Evolutionary conservation across 2,888 invertebrate genomes (phyloP).

Genomic region (Ernsta delagoae): DNA sequence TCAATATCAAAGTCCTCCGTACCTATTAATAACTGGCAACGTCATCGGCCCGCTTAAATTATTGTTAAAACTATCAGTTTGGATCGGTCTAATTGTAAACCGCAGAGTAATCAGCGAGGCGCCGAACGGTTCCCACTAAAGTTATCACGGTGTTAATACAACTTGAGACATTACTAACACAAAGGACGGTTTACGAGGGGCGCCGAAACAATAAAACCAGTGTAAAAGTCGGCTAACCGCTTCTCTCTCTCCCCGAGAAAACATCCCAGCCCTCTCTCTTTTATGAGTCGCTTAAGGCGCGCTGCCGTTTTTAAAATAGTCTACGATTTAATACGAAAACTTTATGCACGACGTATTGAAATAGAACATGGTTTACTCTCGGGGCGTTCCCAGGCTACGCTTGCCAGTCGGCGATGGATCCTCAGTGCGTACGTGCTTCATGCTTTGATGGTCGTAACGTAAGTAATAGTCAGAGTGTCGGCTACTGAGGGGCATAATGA

Average conservation of each 20-base stretch:
- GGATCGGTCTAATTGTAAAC: slow-evolving; percentile 66
- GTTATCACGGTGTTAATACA: slow-evolving; percentile 77
- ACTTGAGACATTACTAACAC: slow-evolving; percentile 76
- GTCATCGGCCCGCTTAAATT: slow-evolving; percentile 73
- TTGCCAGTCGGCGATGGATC: slow-evolving; percentile 5
- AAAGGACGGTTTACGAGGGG: slow-evolving; percentile 75
- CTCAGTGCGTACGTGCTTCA: slow-evolving; percentile 57
- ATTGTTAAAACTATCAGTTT: slow-evolving; percentile 72
- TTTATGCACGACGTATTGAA: slow-evolving; percentile 57
- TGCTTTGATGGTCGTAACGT: slow-evolving; percentile 61
- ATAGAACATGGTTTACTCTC: slow-evolving; percentile 48
- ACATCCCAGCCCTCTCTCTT: slow-evolving; percentile 66
- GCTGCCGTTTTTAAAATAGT: slow-evolving; percentile 70
- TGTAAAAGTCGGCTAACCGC: slow-evolving; percentile 80
- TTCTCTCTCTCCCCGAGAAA: slow-evolving; percentile 58
- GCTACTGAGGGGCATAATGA: slow-evolving; percentile 75
- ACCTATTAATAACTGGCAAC: slow-evolving; percentile 65
- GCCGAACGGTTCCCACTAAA: slow-evolving; percentile 60
- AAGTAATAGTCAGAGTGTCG: slow-evolving; percentile 62
- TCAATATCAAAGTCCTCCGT: slow-evolving; percentile 72
- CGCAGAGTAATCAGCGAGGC: slow-evolving; percentile 56
- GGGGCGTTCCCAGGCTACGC: background rate
- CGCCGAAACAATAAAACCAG: slow-evolving; percentile 76
- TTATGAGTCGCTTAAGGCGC: slow-evolving; percentile 71
- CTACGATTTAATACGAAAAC: slow-evolving; percentile 54